Base-by-base conservation (phyloP, 1,140 invertebrate genomes). In the Trichoplusia ni region DNA sequence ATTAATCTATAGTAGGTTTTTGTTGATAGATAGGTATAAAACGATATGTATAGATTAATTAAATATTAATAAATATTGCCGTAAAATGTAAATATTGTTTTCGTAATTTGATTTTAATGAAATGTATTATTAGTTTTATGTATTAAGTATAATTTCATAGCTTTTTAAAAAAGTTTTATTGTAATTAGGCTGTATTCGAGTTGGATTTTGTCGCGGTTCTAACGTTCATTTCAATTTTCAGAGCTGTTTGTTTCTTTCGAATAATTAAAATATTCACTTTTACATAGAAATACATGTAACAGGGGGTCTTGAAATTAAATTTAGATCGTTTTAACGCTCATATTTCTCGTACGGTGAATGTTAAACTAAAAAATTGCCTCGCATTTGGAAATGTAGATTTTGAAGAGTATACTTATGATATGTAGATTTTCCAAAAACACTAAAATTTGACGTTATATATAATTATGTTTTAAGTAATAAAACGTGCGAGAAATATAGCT, bases 311-410 rank as follows among this genome's bases (percentile, higher is more conserved):
- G 51, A 79, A 64, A 47, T 44, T 69, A 71, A 54, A 75, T 27
- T 54, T 54, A 63, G 60, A 44, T 51, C 60, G 61, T 64, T 38
- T 64, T 62, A 21, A 51, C 75, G 75, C 81, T 76, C 76, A 82
- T 81, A 84, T 79, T 81, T 64, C 85, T 85, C 73, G 75, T 67
- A 75, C 65, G 29, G 31, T 70, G 74, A 73, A 70, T 75, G 71
- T 78, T 74, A 81, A 85, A 84, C 84, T 85, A 86, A 78, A 83
- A 89, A 85, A 89, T 89, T 88, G 77, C 87, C 87, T 90, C 87
- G 87, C 87, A 90, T 90, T 90, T 88, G 87, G 87, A 85, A 90
- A 80, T 69, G 84, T 88, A 88, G 84, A 87, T 86, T 89, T 89
- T 85, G 82, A 89, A 87, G 81, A 82, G 76, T 82, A 82, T 83